Evolutionary conservation across 1,140 invertebrate species (phyloP).

Genomic region (Globodera rostochiensis): DNA sequence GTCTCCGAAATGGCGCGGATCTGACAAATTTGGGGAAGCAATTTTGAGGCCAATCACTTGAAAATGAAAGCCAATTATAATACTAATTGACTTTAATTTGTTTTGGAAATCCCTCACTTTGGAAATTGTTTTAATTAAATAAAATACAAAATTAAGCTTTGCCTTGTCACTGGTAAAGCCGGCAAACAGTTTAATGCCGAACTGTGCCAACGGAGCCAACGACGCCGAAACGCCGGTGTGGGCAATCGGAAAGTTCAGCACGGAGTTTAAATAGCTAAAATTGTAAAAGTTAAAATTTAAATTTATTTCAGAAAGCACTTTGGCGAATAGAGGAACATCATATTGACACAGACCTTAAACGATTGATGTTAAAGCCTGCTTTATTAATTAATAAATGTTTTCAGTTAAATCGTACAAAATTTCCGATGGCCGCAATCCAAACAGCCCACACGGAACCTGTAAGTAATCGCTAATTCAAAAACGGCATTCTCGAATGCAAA

Average conservation of each 20-base stretch:
- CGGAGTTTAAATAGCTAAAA: conserved; percentile 50
- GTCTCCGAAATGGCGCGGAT: conserved; percentile 57
- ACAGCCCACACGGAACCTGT: conserved; percentile 58
- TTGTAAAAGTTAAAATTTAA: background rate
- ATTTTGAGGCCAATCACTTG: background rate
- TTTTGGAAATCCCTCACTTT: background rate
- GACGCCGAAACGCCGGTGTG: conserved; percentile 62
- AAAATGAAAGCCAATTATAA: background rate
- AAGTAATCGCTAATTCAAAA: too few species aligned
- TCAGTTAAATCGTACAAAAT: conserved; percentile 39
- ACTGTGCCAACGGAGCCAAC: conserved; percentile 61
- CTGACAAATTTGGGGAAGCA: conserved; percentile 10
- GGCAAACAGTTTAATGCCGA: conserved; percentile 54
- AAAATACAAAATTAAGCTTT: background rate
- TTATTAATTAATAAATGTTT: background rate
- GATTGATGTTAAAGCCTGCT: background rate
- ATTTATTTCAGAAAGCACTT: conserved; percentile 1
- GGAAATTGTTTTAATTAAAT: conserved; percentile 14
- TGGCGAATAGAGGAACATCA: conserved; percentile 64
- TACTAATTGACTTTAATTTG: background rate
- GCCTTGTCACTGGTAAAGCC: conserved; percentile 56
- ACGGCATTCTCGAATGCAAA: too few species aligned
- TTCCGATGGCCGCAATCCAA: conserved; percentile 60
- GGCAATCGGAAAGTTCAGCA: conserved; percentile 56
- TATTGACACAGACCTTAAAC: conserved; percentile 48